Evolutionary conservation across 1,140 invertebrate species (phyloP).

Genomic region (Cotesia typhae): DNA sequence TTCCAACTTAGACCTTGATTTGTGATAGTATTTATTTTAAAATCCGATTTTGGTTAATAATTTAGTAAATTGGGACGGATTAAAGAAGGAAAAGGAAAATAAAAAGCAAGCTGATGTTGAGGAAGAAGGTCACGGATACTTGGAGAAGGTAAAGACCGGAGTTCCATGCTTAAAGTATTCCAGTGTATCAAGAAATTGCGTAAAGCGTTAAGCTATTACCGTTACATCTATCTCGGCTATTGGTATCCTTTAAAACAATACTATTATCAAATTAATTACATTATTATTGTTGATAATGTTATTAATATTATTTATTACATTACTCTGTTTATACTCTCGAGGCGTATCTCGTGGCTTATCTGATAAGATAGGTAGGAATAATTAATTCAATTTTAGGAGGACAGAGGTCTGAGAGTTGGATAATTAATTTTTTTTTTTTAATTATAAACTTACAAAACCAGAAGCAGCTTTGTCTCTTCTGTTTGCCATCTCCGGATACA

Average conservation of each 20-base stretch:
- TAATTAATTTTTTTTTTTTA: too few species aligned
- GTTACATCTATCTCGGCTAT: conserved; percentile 13
- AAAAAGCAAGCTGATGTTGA: not conserved
- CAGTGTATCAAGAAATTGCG: not conserved
- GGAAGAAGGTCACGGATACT: conserved; percentile 35
- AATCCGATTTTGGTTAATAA: conserved; percentile 6
- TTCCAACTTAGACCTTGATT: too few species aligned
- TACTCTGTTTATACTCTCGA: not conserved
- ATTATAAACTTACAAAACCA: conserved; percentile 48
- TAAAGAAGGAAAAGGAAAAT: not conserved
- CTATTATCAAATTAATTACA: not conserved
- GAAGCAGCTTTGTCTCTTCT: conserved; percentile 49
- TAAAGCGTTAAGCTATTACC: conserved; percentile 24
- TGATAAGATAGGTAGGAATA: too few species aligned
- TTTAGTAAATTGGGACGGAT: conserved; percentile 2
- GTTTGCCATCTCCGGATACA: conserved; percentile 44
- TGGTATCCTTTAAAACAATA: conserved; percentile 3
- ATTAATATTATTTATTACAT: not conserved
- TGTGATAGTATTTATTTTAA: too few species aligned
- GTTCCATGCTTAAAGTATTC: conserved; percentile 29
- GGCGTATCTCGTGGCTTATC: not conserved
- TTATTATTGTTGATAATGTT: not conserved
- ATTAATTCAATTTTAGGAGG: too few species aligned
- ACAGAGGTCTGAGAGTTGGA: too few species aligned
- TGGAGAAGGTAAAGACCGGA: conserved; percentile 39